Evolutionary conservation across 2,797 vertebrate species (phyloP), one percentile per base, ranked within the genome.

Genomic region (Serranus cabrilla): DNA sequence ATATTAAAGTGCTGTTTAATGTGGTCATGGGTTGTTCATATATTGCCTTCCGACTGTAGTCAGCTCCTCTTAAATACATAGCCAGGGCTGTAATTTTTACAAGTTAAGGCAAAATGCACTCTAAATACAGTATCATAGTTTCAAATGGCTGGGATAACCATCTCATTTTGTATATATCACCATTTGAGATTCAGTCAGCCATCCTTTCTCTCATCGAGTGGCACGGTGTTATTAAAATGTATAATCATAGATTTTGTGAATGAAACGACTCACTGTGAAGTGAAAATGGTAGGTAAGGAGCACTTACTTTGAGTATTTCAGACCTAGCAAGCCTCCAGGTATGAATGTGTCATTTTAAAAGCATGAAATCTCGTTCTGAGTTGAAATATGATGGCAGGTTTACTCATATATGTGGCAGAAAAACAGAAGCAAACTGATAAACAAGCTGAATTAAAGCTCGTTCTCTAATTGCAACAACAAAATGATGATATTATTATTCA

Each of bases 41-140:
- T 90, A 91, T 91, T 87, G 91, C 87, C 82, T 87, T 83, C 84
- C 73, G 79, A 94, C 89, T 91, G 86, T 76, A 89, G 90, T 92
- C 91, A 92, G 90, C 90, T 89, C 87, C 82, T 89, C 93, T 94
- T 94, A 95, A 95, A 94, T 87, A 93, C 92, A 94, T 82, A 92
- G 93, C 74, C 84, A 92, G 87, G 90, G 89, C 95, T 95, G 91
- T 96, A 94, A 95, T 96, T 95, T 95, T 93, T 92, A 93, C 94
- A 94, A 94, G 95, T 95, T 94, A 93, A 94, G 94, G 92, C 92
- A 91, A 94, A 96, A 95, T 93, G 91, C 89, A 81, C 91, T 92
- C 91, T 96, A 95, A 96, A 91, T 94, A 95, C 94, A 96, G 95
- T 94, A 96, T 95, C 93, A 86, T 80, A 68, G 86, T 95, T 95